These are phyloP conservation scores for Anolis carolinensis DNA, from an alignment of 2,113 vertebrate species.

Conservation along the genomic window DNA sequence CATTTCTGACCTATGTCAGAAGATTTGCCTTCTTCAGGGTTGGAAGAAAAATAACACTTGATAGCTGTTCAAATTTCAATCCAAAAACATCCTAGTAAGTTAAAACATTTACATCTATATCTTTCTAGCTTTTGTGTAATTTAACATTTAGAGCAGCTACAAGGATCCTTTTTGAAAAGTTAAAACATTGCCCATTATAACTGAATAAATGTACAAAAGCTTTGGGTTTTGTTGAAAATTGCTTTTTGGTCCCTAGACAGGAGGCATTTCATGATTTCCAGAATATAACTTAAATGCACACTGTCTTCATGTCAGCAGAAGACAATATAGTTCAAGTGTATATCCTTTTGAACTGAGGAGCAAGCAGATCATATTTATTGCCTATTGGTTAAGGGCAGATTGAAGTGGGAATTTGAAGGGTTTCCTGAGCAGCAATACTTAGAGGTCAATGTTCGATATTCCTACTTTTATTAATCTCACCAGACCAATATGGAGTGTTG, in stretches of 20 bases:
- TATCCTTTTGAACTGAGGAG: not conserved
- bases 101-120: not conserved
- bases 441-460: slow-evolving; percentile 2
- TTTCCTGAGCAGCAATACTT: slow-evolving; percentile 11
- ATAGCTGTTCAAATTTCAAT: not conserved
- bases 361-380: slow-evolving; percentile 6
- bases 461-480: not conserved
- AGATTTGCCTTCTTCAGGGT: not conserved
- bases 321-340: not conserved
- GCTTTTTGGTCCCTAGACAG: not conserved
- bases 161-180: not conserved
- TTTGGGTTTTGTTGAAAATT: slow-evolving; percentile 1
- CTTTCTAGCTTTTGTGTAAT: not conserved
- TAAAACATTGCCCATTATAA: not conserved
- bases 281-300: slow-evolving; percentile 17
- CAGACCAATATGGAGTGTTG: not conserved
- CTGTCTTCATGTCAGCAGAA: not conserved
- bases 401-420: slow-evolving; percentile 13
- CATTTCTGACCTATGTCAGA: not conserved
- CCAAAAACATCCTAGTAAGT: not conserved
- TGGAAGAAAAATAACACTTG: not conserved
- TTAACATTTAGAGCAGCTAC: not conserved
- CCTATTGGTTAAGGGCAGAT: not conserved
- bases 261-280: not conserved
- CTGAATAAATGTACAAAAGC: not conserved